phyloP scores from a whole-genome alignment of 2,797 vertebrate genomes.

The Urophycis tenuis region DNA sequence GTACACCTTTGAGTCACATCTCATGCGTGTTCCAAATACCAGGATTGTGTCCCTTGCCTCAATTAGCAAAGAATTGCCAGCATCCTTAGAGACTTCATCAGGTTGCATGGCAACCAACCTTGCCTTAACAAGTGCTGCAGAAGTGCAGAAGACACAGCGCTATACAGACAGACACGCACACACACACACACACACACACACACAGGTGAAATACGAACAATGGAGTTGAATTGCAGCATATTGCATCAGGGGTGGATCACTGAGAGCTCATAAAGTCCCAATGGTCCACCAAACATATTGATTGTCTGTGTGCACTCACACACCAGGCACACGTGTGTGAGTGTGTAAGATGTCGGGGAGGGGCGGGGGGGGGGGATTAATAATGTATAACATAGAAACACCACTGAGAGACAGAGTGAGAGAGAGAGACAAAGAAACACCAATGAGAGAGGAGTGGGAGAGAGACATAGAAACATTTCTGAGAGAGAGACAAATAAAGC shows the following conservation, averaged over 20 bases:
- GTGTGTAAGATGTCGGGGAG: slow-evolving; percentile 50
- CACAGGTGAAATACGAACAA: slow-evolving; percentile 59
- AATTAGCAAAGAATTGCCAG: slow-evolving; percentile 49
- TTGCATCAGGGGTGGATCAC: slow-evolving; percentile 61
- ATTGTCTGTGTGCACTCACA: slow-evolving; percentile 21
- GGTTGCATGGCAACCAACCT: slow-evolving; percentile 68
- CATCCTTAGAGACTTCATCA: slow-evolving; percentile 47
- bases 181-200: slow-evolving; percentile 23
- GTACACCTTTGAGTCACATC: not conserved
- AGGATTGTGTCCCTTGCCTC: slow-evolving; percentile 12
- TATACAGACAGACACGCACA: not conserved
- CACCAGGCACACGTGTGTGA: not conserved
- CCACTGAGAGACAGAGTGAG: slow-evolving; percentile 38
- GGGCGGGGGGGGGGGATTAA: too few relatives aligned
- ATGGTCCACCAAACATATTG: slow-evolving; percentile 27
- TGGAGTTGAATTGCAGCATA: slow-evolving; percentile 47
- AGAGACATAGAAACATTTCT: not conserved
- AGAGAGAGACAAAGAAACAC: too few relatives aligned
- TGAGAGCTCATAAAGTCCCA: slow-evolving; percentile 22
- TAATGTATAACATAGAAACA: slow-evolving; percentile 62
- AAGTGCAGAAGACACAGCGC: slow-evolving; percentile 9
- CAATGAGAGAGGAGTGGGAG: not conserved
- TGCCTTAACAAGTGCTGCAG: slow-evolving; percentile 51
- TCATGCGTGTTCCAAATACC: not conserved
- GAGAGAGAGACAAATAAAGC: slow-evolving; percentile 45